A percentile compares a stretch with the other conserved stretches of the same genome.
Evolutionary conservation across 2,888 invertebrate genomes (phyloP).

Genomic region (Drosophila imparisetae): DNA sequence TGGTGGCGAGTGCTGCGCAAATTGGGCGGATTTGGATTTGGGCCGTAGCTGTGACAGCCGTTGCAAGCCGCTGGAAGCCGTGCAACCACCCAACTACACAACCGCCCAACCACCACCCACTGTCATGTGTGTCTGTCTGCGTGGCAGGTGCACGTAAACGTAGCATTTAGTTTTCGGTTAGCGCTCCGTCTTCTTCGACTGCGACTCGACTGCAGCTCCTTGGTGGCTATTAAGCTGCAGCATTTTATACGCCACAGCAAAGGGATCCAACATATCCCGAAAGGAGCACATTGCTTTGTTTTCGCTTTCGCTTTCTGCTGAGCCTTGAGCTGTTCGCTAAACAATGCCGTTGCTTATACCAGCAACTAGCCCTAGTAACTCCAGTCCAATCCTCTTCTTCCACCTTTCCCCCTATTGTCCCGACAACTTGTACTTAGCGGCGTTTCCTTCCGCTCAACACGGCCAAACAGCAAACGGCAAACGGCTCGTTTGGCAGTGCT

Average conservation of each 20-base stretch:
- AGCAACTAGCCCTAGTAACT: slow-evolving; percentile 20
- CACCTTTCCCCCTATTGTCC: slow-evolving; percentile 31
- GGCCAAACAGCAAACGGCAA: slow-evolving; percentile 40
- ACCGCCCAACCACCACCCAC: not conserved
- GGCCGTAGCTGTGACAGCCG: slow-evolving; percentile 35
- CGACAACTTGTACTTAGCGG: slow-evolving; percentile 73
- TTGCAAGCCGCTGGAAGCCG: not conserved
- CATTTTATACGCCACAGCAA: slow-evolving; percentile 36
- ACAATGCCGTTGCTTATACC: slow-evolving; percentile 57
- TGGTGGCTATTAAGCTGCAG: slow-evolving; percentile 69
- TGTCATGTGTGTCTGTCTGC: slow-evolving; percentile 27
- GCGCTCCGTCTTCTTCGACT: slow-evolving; percentile 17
- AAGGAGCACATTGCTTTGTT: slow-evolving; percentile 37
- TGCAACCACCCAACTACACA: not conserved
- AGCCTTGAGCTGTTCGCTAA: slow-evolving; percentile 37
- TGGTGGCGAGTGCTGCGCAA: slow-evolving; percentile 63
- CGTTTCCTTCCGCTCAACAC: slow-evolving; percentile 75
- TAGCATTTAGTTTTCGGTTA: slow-evolving; percentile 63
- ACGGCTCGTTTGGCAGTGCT: slow-evolving; percentile 73
- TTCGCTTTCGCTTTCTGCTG: slow-evolving; percentile 52
- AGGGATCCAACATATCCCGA: slow-evolving; percentile 2
- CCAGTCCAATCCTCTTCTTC: slow-evolving; percentile 39
- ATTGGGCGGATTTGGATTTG: slow-evolving; percentile 69
- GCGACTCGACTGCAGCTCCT: slow-evolving; percentile 53
- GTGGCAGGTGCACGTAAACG: slow-evolving; percentile 53